phyloP scores from a whole-genome alignment of 2,113 vertebrate genomes.

The Scalopus aquaticus region DNA sequence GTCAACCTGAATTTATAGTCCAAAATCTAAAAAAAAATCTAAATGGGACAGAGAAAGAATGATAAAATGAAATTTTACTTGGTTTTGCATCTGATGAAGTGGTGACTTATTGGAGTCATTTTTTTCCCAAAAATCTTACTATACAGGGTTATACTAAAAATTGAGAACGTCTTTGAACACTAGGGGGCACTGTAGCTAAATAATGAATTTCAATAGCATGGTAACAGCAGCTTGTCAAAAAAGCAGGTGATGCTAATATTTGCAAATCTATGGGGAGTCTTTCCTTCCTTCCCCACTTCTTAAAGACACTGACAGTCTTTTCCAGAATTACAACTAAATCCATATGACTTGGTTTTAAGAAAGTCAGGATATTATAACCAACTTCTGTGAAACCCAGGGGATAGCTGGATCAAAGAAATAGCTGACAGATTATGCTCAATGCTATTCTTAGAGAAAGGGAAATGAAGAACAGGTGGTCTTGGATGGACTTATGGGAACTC shows the following conservation, averaged over 20 bases:
- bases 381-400: background rate
- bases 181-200: conserved; percentile 54
- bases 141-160: background rate
- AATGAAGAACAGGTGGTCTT: conserved; percentile 26
- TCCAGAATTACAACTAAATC: conserved; percentile 43
- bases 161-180: conserved; percentile 46
- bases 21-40: conserved; percentile 10
- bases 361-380: background rate
- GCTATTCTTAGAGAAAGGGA: conserved; percentile 6
- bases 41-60: background rate
- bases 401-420: background rate
- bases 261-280: background rate
- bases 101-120: background rate
- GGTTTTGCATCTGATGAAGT: background rate
- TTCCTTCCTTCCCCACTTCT: background rate
- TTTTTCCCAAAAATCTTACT: background rate
- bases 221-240: background rate
- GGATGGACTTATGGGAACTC: background rate
- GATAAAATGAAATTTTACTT: background rate
- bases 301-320: conserved; percentile 1
- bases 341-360: background rate
- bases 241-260: background rate
- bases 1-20: background rate
- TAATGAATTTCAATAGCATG: background rate
- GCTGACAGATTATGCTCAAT: background rate